Evolutionary conservation across 2,888 invertebrate species (phyloP), one percentile per base, ranked within the genome.

Genomic region (Rhingia rostrata): DNA sequence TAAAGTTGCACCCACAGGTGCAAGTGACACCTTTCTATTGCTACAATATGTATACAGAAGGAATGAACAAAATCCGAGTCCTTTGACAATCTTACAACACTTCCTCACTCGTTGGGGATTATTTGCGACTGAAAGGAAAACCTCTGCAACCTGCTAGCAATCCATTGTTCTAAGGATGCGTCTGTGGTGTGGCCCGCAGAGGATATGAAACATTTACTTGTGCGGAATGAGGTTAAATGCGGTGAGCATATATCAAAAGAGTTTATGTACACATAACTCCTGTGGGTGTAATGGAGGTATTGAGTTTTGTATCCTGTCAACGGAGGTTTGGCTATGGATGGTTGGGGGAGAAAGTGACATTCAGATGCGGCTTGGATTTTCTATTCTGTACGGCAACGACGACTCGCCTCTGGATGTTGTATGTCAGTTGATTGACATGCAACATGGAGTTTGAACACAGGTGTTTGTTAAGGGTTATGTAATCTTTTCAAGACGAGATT

Each of bases 151-250:
- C 43, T 45, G 32, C n/a, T 30, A 33, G 22, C 30, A 53, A n/a
- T 6, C 7, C 4, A n/a, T 32, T 32, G 30, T 32, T 32, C 32
- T 32, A 4, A 9, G 10, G 7, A 30, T n/a, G 10, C 10, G 10
- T 22, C 30, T 3, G 3, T 47, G 45, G 35, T 10, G 30, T 47
- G 7, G 43, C 60, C 47, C 43, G 51, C 32, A 53, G 58, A 77
- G 61, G 67, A 70, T 51, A 53, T 60, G 54, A 66, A 41, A 39
- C 58, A 61, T 80, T 63, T 79, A 64, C 78, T 72, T 43, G 49
- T 63, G 54, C 39, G 49, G 56, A 80, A 80, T 61, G 67, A 61
- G 80, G 80, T 73, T 73, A 73, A 73, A 64, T 73, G 66, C 60
- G 39, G 49, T 61, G 51, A 60, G 53, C 60, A 61, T 60, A 41